These are phyloP conservation scores for Progne subis DNA, from an alignment of 2,113 vertebrate genomes.

Conservation along the genomic window DNA sequence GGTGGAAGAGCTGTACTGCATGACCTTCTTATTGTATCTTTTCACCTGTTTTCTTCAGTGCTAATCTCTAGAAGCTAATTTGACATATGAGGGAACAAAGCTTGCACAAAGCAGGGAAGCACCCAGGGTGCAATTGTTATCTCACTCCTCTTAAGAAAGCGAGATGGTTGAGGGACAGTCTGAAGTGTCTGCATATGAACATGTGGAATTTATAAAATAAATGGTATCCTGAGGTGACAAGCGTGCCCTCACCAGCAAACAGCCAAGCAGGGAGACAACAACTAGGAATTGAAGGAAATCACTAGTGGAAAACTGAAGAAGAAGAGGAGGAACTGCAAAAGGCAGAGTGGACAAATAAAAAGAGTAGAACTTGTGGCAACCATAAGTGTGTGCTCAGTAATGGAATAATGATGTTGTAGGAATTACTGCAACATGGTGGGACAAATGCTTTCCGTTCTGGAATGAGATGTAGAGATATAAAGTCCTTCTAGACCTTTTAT, in stretches of 20 bases:
- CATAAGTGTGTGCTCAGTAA: background rate
- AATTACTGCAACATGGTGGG: background rate
- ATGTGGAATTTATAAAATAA: background rate
- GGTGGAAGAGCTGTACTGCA: background rate
- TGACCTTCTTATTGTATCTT: background rate
- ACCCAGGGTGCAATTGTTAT: background rate
- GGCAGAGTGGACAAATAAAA: background rate
- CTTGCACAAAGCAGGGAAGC: background rate
- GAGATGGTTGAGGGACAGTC: background rate
- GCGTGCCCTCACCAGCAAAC: background rate
- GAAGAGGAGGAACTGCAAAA: background rate
- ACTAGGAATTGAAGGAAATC: background rate
- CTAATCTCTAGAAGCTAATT: background rate
- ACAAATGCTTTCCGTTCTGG: background rate
- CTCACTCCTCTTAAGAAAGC: background rate
- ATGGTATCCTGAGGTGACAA: background rate
- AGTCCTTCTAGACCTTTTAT: background rate
- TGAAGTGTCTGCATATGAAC: background rate
- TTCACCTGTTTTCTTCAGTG: background rate
- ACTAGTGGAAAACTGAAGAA: background rate
- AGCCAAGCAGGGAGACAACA: background rate
- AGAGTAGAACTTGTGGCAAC: background rate
- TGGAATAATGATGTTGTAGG: background rate
- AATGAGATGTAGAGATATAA: background rate
- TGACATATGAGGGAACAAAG: background rate